phyloP scores from a whole-genome alignment of 2,113 vertebrate species.

The Corythaixoides concolor region DNA sequence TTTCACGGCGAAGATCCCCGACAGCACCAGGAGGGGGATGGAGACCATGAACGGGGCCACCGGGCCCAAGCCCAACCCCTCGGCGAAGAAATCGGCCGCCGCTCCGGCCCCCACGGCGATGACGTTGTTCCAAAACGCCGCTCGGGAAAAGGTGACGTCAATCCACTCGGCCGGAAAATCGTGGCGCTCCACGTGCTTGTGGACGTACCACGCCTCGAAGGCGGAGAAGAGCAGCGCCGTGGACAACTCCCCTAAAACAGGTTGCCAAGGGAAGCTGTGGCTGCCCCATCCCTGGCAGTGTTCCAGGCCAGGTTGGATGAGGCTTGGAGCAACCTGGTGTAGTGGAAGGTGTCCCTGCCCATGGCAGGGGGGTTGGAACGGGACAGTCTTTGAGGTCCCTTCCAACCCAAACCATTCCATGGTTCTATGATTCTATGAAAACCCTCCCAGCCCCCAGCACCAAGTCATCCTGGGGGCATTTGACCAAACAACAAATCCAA shows the following conservation, averaged over 20 bases:
- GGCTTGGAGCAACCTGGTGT: no score
- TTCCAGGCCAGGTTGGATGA: no score
- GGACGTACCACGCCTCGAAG: conserved; percentile 90
- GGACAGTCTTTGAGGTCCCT: no score
- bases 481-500: conserved; percentile 86
- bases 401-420: no score
- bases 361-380: no score
- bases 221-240: conserved; percentile 87
- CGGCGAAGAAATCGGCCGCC: conserved; percentile 84
- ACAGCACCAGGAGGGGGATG: conserved; percentile 82
- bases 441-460: conserved; percentile 89
- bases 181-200: conserved; percentile 82
- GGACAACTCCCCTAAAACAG: conserved; percentile 85
- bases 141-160: conserved; percentile 83
- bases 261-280: no score
- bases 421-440: no score
- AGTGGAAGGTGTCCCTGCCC: no score
- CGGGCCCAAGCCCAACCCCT: conserved; percentile 87
- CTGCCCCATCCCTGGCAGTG: no score
- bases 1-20: conserved; percentile 79
- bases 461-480: conserved; percentile 90
- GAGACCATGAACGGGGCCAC: conserved; percentile 90
- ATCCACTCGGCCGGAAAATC: conserved; percentile 94
- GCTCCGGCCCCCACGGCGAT: conserved; percentile 86
- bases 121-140: conserved; percentile 86